Base-by-base conservation (phyloP, 1,140 invertebrate species). In the Euura saliciscinereae region DNA sequence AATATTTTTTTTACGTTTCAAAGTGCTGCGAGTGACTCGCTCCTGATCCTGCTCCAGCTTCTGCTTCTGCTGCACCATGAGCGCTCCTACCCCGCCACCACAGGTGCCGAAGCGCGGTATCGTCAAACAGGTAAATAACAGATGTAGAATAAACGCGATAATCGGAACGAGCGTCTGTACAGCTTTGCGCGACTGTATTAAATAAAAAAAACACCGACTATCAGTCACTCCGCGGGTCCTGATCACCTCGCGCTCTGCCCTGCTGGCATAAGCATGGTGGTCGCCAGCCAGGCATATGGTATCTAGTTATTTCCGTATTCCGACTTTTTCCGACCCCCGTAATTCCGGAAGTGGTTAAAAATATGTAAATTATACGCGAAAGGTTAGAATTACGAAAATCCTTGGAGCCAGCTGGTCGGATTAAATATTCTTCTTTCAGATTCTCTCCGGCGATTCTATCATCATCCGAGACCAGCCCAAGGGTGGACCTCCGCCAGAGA, bases 381-480 rank as follows among this genome's bases (percentile, higher is more conserved):
- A n/a, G n/a, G n/a, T n/a, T n/a, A n/a, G n/a, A n/a, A n/a, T 28
- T 28, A 28, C 28, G 28, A 28, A 28, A 28, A 28, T 28, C 0
- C 28, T 28, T 1, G 28, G 28, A 28, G 28, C 28, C 28, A 28
- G 28, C 28, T 28, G 28, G 28, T 28, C 0, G 28, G 28, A 28
- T 28, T 28, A 28, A 28, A 28, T 28, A 28, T 28, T 28, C 28
- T 28, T 28, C 28, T 84, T 86, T 70, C 79, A 98, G 96, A 92
- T 97, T 69, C 88, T 96, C 28, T 98, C 96, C 71, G 97, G 96
- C 66, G 97, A 98, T 89, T 93, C 95, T 69, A 90, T 99, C 59
- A 92, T 97, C 64, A 94, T 99, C 75, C 90, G 96, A 79, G 96
- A 92, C 66, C 89, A 91, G 74, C 93, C 93, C 3, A 92, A 93